These are phyloP conservation scores for Lucilia cuprina DNA, from an alignment of 1,140 invertebrate species.

Conservation along the genomic window DNA sequence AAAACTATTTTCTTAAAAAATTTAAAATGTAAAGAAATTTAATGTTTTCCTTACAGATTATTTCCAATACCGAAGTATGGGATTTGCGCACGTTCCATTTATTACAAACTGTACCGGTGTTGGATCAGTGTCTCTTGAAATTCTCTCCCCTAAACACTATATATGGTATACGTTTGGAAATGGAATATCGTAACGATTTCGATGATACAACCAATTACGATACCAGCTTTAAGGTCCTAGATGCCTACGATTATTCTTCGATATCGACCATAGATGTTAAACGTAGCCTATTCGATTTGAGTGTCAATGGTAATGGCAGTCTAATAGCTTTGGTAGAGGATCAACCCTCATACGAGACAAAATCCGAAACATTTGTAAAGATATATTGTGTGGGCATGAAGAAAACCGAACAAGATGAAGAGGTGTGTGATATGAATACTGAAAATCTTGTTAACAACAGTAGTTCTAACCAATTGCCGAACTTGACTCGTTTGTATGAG, in stretches of 20 bases:
- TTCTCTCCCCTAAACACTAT: conserved; percentile 74
- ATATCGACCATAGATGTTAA: conserved; percentile 94
- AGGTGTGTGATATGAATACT: conserved; percentile 46
- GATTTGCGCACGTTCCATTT: conserved; percentile 94
- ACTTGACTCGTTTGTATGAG: conserved; percentile 20
- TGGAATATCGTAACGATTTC: conserved; percentile 53
- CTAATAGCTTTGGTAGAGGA: conserved; percentile 87
- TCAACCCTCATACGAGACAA: conserved; percentile 75
- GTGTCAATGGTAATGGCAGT: conserved; percentile 77
- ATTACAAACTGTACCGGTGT: conserved; percentile 87
- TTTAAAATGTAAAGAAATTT: background rate
- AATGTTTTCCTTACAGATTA: conserved; percentile 63
- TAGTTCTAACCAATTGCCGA: background rate
- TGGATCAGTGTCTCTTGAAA: conserved; percentile 86
- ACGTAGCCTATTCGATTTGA: conserved; percentile 78
- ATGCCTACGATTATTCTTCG: conserved; percentile 91
- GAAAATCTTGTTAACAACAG: background rate
- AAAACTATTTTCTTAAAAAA: background rate
- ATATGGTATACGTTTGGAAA: conserved; percentile 66
- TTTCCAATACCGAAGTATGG: conserved; percentile 93
- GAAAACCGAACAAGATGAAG: conserved; percentile 61
- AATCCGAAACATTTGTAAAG: conserved; percentile 83
- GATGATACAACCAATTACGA: conserved; percentile 54
- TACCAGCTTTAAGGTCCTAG: conserved; percentile 92
- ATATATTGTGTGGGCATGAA: conserved; percentile 74